Evolutionary conservation across 1,140 invertebrate species (phyloP).

Genomic region (Macrobrachium rosenbergii): DNA sequence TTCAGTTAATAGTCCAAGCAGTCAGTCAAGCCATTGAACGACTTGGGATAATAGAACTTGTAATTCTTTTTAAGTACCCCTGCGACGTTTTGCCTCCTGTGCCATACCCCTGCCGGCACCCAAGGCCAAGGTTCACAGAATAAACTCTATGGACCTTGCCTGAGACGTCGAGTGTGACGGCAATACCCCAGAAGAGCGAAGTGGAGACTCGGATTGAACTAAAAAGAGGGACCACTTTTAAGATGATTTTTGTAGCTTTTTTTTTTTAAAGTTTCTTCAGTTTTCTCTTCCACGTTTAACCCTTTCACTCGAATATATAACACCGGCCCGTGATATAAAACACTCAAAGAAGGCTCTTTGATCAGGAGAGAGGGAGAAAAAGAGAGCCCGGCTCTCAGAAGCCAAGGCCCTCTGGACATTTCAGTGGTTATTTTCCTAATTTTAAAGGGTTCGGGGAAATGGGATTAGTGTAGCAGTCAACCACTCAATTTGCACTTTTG

Average conservation of each 20-base stretch:
- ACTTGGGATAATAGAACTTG: too few relatives aligned
- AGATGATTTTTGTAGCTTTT: slow-evolving; percentile 14
- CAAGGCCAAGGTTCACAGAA: too few relatives aligned
- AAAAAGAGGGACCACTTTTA: slow-evolving; percentile 52
- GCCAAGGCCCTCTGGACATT: not conserved
- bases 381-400: not conserved
- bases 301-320: slow-evolving; percentile 35
- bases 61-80: too few relatives aligned
- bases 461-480: too few relatives aligned
- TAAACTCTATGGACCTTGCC: not conserved
- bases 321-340: slow-evolving; percentile 32
- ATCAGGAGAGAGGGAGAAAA: too few relatives aligned
- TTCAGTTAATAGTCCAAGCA: not conserved
- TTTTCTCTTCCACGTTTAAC: not conserved
- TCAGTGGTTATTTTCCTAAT: too few relatives aligned
- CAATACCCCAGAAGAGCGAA: slow-evolving; percentile 48
- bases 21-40: too few relatives aligned
- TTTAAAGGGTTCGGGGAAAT: too few relatives aligned
- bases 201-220: slow-evolving; percentile 56
- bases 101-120: too few relatives aligned
- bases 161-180: slow-evolving; percentile 2
- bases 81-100: too few relatives aligned
- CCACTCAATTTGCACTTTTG: too few relatives aligned
- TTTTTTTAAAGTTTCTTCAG: not conserved
- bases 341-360: too few relatives aligned